These are phyloP conservation scores for Chironomus striatipennis DNA, from an alignment of 1,140 invertebrate genomes.

Conservation along the genomic window DNA sequence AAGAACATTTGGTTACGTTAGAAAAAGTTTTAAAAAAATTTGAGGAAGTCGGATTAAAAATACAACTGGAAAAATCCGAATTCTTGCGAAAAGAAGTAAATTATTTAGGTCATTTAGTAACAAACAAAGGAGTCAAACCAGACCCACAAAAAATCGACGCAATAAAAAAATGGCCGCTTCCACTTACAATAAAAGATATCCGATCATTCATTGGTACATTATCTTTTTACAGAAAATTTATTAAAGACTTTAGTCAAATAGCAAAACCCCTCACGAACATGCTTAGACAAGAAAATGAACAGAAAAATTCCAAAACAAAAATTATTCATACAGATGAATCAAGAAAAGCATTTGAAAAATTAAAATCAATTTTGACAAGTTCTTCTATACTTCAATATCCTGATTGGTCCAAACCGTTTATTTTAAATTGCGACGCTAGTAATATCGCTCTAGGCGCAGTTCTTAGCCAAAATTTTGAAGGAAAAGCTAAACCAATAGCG, in stretches of 20 bases:
- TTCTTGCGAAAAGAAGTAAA: constrained; percentile 40
- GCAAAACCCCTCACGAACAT: no score
- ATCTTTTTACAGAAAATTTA: constrained; percentile 35
- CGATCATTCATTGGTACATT: constrained; percentile 34
- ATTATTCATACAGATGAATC: constrained; percentile 29
- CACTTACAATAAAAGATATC: constrained; percentile 38
- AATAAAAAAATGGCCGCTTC: constrained; percentile 35
- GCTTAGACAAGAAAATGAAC: no score
- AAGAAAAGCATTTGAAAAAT: constrained; percentile 33
- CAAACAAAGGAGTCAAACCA: constrained; percentile 37
- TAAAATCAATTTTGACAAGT: constrained; percentile 37
- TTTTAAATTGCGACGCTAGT: constrained; percentile 30
- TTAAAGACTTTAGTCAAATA: constrained; percentile 31
- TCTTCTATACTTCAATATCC: constrained; percentile 31
- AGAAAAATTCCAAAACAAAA: constrained; percentile 28
- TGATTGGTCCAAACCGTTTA: neutral
- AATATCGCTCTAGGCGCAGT: constrained; percentile 31
- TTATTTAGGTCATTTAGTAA: constrained; percentile 42
- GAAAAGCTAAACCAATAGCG: constrained; percentile 33
- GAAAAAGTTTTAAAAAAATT: constrained; percentile 29
- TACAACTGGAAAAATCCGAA: constrained; percentile 43
- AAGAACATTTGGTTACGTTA: neutral
- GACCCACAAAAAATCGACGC: constrained; percentile 38
- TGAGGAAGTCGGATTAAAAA: constrained; percentile 36
- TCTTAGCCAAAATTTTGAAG: constrained; percentile 31